Evolutionary conservation across 1,140 invertebrate species (phyloP).

Genomic region (Chionoecetes opilio): DNA sequence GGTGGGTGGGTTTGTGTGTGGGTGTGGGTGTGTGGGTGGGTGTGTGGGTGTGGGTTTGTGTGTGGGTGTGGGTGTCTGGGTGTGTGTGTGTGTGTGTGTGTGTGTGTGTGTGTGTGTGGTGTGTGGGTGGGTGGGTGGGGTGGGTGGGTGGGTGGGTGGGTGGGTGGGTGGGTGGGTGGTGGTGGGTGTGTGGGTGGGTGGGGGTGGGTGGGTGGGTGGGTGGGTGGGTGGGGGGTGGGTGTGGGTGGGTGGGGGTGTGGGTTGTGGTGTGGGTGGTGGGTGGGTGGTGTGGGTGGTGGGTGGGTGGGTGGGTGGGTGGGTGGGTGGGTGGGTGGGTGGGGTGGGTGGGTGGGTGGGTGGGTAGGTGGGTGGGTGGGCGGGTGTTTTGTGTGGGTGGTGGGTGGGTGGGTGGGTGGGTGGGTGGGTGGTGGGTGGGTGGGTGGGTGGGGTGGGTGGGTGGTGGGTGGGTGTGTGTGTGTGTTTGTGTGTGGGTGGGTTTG

Average conservation of each 20-base stretch:
- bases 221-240: background rate
- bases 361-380: background rate
- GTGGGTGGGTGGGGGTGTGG: background rate
- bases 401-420: background rate
- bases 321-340: background rate
- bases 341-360: background rate
- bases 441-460: no score
- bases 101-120: background rate
- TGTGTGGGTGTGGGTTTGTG: background rate
- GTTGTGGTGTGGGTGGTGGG: no score
- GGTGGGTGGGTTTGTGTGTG: no score
- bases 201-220: background rate
- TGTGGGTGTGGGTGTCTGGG: no score
- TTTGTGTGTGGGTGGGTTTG: background rate
- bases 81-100: conserved; percentile 16
- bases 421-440: no score
- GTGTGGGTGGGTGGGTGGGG: background rate
- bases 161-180: background rate
- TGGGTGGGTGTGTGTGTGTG: background rate
- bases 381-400: background rate
- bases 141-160: background rate
- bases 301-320: background rate
- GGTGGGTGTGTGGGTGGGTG: background rate
- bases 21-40: background rate
- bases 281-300: background rate